Conservation (phyloP, 64 coral and sea anemone species). For the Exaiptasia diaphana region DNA sequence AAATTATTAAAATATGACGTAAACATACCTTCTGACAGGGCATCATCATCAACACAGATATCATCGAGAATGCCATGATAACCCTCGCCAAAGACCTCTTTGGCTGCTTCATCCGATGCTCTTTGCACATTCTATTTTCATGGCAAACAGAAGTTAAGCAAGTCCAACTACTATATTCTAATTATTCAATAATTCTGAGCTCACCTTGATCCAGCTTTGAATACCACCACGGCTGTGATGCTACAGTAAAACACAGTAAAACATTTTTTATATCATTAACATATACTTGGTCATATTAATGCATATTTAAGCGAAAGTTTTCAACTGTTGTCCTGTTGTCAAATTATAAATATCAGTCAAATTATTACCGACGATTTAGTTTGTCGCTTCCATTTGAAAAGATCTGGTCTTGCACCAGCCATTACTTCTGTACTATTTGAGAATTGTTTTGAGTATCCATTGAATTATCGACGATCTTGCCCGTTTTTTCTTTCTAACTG, state of each 20-base stretch:
- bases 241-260: conserved; percentile 3
- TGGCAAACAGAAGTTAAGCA: neutral
- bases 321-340: neutral
- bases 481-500: neutral
- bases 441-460: neutral
- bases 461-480: neutral
- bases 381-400: conserved; percentile 90
- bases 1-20: neutral
- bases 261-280: neutral
- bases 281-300: neutral
- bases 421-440: conserved; percentile 1
- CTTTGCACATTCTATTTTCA: conserved; percentile 57
- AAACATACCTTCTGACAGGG: conserved; percentile 76
- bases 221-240: conserved; percentile 40
- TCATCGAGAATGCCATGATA: conserved; percentile 73
- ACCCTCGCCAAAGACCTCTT: conserved; percentile 86
- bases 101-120: conserved; percentile 71
- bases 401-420: conserved; percentile 54
- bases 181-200: neutral
- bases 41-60: conserved; percentile 91
- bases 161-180: neutral
- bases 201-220: conserved; percentile 83
- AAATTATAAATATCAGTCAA: neutral
- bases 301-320: neutral
- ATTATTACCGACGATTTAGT: conserved; percentile 63